Base-by-base conservation (phyloP, 2,113 vertebrate genomes). In the Megatriorchis doriae region DNA sequence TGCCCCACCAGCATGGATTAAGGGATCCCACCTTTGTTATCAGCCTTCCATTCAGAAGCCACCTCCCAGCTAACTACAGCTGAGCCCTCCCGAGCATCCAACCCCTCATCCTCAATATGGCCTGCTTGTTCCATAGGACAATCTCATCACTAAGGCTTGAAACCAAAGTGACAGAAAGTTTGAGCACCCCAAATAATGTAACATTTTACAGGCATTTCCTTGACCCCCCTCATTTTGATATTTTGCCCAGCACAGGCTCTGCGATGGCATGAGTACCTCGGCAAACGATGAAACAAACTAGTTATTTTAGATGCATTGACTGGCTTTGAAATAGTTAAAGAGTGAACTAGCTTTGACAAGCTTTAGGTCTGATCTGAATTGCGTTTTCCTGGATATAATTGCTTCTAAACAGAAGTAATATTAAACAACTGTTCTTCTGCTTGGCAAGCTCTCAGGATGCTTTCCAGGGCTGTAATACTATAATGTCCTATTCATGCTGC, bases 341-440 rank as follows among this genome's bases (percentile, higher is more conserved):
- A 52, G 47, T 70, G 45, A 70, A 40, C 11, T 29, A 59, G 23
- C 40, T 19, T 53, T 52, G 20, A 58, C 6, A 16, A 40, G 52
- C 26, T 93, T 67, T 45, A 79, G 32, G 32, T n/a, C 88, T 80
- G 73, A 70, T 79, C n/a, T 45, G 55, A 93, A 92, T 11, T 82
- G 47, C n/a, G 47, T 94, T 91, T 89, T 79, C 85, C 90, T 85
- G 59, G 17, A 53, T 61, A 23, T 42, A 91, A 91, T 42, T 74
- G 42, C n/a, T 81, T 74, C 84, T 93, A 87, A 82, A 88, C 48
- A 86, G 43, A 75, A 65, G 61, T 74, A 92, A 81, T 91, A 70
- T 36, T 96, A 81, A 95, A 92, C 83, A 92, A 86, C 42, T 58
- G 67, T 70, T 94, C 27, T 45, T 83, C 81, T 68, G 13, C 74